Base-by-base conservation (phyloP, 2,888 invertebrate species). In the Venusia cambrica region DNA sequence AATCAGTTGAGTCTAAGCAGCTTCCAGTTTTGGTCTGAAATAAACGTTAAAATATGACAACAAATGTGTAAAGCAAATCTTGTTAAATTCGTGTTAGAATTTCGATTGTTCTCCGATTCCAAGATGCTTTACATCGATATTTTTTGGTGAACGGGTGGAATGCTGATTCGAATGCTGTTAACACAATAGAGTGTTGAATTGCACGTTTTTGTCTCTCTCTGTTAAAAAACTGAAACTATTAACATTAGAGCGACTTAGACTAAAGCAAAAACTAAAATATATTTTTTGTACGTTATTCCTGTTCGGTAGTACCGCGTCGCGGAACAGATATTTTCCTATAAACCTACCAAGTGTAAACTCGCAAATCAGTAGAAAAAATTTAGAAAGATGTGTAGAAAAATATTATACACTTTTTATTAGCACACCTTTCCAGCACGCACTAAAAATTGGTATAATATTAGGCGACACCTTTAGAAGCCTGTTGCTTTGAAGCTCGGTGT, bases 71-170 rank as follows among this genome's bases (percentile, higher is more conserved):
- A 44, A 39, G 26, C 38, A 38, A 25, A 28, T 45, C 29, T 27
- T 43, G n/a, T 50, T 26, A 28, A 33, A 38, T 29, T 34, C 45
- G 60, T 74, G 71, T 73, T 72, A 69, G 70, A 71, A 72, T 72
- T 77, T 72, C 78, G 79, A 80, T 81, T 79, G 77, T 79, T 75
- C 74, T 78, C 74, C 58, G 62, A 62, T 57, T 54, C 62, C 54
- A 59, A 62, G 66, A 68, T 60, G 43, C 50, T 56, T 57, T 55
- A 51, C 51, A 59, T 54, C 51, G 50, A 40, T 30, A 54, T 57
- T 71, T 72, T 75, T 75, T 72, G 61, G 59, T 50, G 29, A 52
- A 44, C 51, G 47, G 57, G 66, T 70, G 57, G 75, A 72, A 80
- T 81, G 58, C 57, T 61, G 59, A 62, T 55, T 49, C 56, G 53